A percentile compares a stretch with the other conserved stretches of the same genome.
These are phyloP conservation scores for Achatina immaculata DNA, from an alignment of 1,140 invertebrate genomes.

Conservation along the genomic window DNA sequence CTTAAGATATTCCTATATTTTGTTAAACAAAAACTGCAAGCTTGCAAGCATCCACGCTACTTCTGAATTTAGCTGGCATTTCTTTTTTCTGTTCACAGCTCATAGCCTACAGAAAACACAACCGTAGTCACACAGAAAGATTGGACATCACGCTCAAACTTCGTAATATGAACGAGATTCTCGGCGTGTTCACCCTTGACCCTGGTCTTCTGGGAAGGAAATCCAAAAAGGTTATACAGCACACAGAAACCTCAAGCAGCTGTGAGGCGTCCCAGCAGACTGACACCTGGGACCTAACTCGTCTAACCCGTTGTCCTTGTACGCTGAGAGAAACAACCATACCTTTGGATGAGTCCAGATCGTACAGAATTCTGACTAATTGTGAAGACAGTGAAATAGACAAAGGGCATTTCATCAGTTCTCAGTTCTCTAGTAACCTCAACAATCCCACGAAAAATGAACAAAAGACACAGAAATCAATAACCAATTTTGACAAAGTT, in stretches of 20 bases:
- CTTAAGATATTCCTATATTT: no score
- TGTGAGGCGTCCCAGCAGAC: background rate
- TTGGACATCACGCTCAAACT: background rate
- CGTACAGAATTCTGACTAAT: background rate
- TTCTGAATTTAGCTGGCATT: no score
- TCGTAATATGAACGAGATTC: background rate
- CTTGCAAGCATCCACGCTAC: no score
- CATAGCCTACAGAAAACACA: conserved; percentile 4
- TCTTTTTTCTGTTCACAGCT: background rate
- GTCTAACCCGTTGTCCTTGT: background rate
- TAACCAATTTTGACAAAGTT: no score
- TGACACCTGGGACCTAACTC: background rate
- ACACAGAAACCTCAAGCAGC: background rate
- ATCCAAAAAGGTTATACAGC: background rate
- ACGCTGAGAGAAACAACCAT: background rate
- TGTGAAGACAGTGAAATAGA: background rate
- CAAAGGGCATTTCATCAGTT: no score
- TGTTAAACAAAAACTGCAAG: no score
- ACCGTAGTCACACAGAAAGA: background rate
- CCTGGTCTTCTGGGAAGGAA: background rate
- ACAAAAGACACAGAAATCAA: no score
- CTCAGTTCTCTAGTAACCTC: no score
- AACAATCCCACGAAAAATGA: no score
- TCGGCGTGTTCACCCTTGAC: conserved; percentile 5
- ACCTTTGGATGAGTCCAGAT: background rate